Evolutionary conservation across 2,113 vertebrate species (phyloP).

Genomic region (Boleophthalmus pectinirostris): DNA sequence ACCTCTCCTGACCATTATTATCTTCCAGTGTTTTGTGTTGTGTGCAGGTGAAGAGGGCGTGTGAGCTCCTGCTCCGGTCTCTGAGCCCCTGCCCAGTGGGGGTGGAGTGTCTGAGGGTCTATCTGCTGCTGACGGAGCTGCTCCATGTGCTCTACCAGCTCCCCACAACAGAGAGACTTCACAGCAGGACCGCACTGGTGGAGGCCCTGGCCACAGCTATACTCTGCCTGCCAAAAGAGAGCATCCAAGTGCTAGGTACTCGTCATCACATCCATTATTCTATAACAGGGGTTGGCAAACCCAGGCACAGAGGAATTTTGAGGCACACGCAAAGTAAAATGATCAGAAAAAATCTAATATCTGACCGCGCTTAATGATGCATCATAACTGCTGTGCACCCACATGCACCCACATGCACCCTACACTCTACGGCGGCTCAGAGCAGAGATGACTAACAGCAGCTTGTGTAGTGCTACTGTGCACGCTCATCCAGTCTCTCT

Average conservation of each 20-base stretch:
- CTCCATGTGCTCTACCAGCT: conserved; percentile 32
- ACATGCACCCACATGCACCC: no score
- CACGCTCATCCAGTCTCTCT: no score
- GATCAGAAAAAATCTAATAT: no score
- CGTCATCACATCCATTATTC: not conserved
- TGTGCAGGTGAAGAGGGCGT: conserved; percentile 42
- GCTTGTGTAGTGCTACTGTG: no score
- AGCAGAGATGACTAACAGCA: no score
- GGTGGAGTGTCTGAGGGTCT: conserved; percentile 61
- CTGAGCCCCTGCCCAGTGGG: conserved; percentile 23
- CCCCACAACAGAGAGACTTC: conserved; percentile 1
- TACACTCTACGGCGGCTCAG: no score
- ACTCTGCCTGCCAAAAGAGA: conserved; percentile 32
- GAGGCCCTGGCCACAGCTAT: conserved; percentile 37
- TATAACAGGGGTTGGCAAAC: no score
- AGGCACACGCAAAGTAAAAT: no score
- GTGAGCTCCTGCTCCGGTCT: conserved; percentile 28
- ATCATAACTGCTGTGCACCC: no score
- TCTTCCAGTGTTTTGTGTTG: not conserved
- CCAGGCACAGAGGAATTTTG: no score
- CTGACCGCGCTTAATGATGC: no score
- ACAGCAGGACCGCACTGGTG: conserved; percentile 15
- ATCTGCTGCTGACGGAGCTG: conserved; percentile 60
- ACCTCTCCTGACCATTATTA: not conserved
- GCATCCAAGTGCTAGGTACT: conserved; percentile 59